Evolutionary conservation across 2,797 vertebrate genomes (phyloP).

Genomic region (Distichodus sexfasciatus): DNA sequence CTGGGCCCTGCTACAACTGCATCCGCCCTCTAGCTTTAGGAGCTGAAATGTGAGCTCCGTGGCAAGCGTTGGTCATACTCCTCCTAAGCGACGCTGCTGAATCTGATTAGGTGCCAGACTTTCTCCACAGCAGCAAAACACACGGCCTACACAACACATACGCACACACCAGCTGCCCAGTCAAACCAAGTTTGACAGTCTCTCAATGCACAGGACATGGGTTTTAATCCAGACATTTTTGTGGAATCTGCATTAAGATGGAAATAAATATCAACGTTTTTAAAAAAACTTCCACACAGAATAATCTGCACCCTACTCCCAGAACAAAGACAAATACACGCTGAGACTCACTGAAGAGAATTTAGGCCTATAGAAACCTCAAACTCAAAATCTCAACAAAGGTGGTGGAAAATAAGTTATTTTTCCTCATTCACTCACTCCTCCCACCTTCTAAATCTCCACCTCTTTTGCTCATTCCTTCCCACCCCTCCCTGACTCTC

Average conservation of each 20-base stretch:
- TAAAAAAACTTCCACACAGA: slow-evolving; percentile 30
- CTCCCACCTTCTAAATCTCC: slow-evolving; percentile 27
- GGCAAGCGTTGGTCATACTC: slow-evolving; percentile 35
- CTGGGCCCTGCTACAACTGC: background rate
- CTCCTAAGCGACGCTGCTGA: slow-evolving; percentile 41
- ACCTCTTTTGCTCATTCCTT: slow-evolving; percentile 19
- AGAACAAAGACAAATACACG: background rate
- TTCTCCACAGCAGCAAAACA: slow-evolving; percentile 26
- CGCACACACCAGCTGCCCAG: background rate
- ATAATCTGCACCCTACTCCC: slow-evolving; percentile 2
- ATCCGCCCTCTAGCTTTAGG: slow-evolving; percentile 42
- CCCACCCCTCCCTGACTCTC: background rate
- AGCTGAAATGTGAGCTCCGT: slow-evolving; percentile 44
- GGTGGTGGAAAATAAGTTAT: background rate
- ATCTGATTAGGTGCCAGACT: slow-evolving; percentile 44
- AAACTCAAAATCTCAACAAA: slow-evolving; percentile 15
- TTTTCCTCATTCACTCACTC: slow-evolving; percentile 2
- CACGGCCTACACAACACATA: background rate
- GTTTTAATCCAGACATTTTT: slow-evolving; percentile 28
- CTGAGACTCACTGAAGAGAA: background rate
- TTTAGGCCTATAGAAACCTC: background rate
- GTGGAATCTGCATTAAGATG: slow-evolving; percentile 15
- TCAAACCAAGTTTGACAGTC: slow-evolving; percentile 12
- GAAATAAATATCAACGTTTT: slow-evolving; percentile 12
- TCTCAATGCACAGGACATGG: slow-evolving; percentile 1